phyloP scores from a whole-genome alignment of 2,797 vertebrate genomes.

The Enteromius unitaeniatus region DNA sequence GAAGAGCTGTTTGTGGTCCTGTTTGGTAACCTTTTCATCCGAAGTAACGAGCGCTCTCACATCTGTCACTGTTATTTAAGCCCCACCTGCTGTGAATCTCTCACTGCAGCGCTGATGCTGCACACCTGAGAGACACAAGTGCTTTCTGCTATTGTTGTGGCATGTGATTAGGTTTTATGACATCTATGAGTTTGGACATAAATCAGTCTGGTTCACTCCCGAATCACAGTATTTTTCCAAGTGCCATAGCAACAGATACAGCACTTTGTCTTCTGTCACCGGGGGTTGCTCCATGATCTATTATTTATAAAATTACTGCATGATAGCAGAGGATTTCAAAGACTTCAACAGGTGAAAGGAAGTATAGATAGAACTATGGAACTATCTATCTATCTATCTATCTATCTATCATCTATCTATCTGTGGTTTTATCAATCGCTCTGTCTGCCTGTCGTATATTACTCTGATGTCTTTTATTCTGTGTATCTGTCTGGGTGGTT shows the following conservation, averaged over 20 bases:
- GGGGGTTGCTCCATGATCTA: conserved; percentile 45
- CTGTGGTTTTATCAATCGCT: neutral
- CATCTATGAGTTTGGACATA: conserved; percentile 23
- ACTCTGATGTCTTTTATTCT: too few relatives aligned
- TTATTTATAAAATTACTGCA: conserved; percentile 56
- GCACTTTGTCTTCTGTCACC: conserved; percentile 37
- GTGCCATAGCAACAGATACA: conserved; percentile 45
- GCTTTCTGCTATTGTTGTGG: conserved; percentile 14
- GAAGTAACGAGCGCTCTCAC: conserved; percentile 21
- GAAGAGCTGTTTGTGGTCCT: conserved; percentile 2
- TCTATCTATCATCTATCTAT: neutral
- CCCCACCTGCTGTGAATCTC: conserved; percentile 25
- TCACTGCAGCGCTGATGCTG: neutral
- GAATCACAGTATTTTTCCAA: conserved; percentile 23
- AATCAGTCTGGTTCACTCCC: conserved; percentile 15
- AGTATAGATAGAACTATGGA: neutral
- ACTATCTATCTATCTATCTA: neutral
- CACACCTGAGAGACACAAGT: conserved; percentile 24
- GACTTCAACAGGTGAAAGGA: conserved; percentile 38
- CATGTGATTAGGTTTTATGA: conserved; percentile 40
- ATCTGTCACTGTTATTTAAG: conserved; percentile 35
- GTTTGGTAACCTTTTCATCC: conserved; percentile 24
- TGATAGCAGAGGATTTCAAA: conserved; percentile 44
- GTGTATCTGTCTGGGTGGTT: too few relatives aligned
- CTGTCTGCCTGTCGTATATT: neutral